Base-by-base conservation (phyloP, 2,888 invertebrate genomes). In the Lasioglossum morio region DNA sequence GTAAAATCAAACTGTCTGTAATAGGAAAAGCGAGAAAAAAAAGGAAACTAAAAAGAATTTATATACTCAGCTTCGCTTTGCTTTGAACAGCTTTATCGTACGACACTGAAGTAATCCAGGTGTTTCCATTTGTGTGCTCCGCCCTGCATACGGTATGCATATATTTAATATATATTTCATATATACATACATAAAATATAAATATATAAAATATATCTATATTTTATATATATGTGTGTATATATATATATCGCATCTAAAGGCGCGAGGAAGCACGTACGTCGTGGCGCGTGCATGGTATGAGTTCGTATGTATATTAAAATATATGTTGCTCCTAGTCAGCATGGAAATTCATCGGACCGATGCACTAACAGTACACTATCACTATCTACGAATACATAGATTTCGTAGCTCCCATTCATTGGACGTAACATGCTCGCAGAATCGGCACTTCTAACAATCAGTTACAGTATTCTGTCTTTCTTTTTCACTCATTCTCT, bases 171-270 rank as follows among this genome's bases (percentile, higher is more conserved):
- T 2, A 34, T 66, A 30, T 30, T 34, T 30, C 34, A 74, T 78
- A 72, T 66, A 72, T 81, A 48, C 74, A 77, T 77, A 78, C 63
- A n/a, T n/a, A n/a, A n/a, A n/a, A n/a, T n/a, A n/a, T n/a, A n/a
- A n/a, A n/a, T n/a, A n/a, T n/a, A 72, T 80, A 12, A 43, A 43
- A 73, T 84, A 74, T 73, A 70, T 40, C 27, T 19, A 48, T 34
- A 34, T 43, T 43, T 43, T 34, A 34, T 37, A 46, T 66, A 66
- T 43, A 34, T n/a, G 37, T 48, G 30, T 73, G 57, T 77, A 72
- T 79, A 37, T 37, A 30, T 74, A 57, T 85, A 76, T 88, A 82
- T 86, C 81, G 81, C 83, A 81, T 81, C 81, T 81, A 82, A 74
- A 79, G 70, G 66, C 74, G 75, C 82, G 73, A 88, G 77, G 79